Evolutionary conservation across 2,888 invertebrate species (phyloP).

Genomic region (Hedychridium roseum): DNA sequence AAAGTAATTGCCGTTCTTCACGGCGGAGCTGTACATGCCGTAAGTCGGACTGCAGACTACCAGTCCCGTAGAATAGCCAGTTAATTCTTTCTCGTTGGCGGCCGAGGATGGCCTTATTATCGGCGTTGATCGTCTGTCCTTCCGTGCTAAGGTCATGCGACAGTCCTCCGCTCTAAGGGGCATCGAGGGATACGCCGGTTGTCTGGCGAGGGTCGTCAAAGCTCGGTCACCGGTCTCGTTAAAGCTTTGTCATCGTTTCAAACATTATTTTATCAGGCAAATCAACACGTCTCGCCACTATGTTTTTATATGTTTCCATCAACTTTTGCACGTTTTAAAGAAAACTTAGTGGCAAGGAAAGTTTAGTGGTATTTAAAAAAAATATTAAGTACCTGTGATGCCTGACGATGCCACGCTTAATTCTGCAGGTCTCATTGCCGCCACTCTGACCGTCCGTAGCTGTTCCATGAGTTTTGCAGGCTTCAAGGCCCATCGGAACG

Average conservation of each 20-base stretch:
- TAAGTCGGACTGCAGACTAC: constrained; percentile 59
- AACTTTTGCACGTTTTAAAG: too few relatives aligned
- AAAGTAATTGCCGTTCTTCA: constrained; percentile 54
- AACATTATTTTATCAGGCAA: too few relatives aligned
- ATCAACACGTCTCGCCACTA: too few relatives aligned
- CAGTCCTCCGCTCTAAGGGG: constrained; percentile 58
- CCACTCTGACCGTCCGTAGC: constrained; percentile 54
- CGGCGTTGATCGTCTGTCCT: constrained; percentile 43
- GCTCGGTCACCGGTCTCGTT: constrained; percentile 61
- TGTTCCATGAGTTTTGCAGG: constrained; percentile 60
- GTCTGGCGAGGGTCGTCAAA: constrained; percentile 58
- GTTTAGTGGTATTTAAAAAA: too few relatives aligned
- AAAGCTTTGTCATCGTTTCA: constrained; percentile 49
- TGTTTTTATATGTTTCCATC: too few relatives aligned
- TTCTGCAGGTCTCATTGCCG: constrained; percentile 58
- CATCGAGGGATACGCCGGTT: constrained; percentile 62
- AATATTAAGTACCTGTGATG: constrained; percentile 61
- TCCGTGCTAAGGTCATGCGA: constrained; percentile 53
- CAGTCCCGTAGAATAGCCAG: constrained; percentile 42
- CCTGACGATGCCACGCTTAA: constrained; percentile 61
- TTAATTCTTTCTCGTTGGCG: constrained; percentile 51
- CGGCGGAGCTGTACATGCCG: constrained; percentile 57
- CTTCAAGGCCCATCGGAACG: constrained; percentile 57
- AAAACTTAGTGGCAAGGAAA: too few relatives aligned
- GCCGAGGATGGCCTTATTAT: constrained; percentile 47